These are phyloP conservation scores for Punctoribates punctum DNA, from an alignment of 2,888 invertebrate species.

Conservation along the genomic window DNA sequence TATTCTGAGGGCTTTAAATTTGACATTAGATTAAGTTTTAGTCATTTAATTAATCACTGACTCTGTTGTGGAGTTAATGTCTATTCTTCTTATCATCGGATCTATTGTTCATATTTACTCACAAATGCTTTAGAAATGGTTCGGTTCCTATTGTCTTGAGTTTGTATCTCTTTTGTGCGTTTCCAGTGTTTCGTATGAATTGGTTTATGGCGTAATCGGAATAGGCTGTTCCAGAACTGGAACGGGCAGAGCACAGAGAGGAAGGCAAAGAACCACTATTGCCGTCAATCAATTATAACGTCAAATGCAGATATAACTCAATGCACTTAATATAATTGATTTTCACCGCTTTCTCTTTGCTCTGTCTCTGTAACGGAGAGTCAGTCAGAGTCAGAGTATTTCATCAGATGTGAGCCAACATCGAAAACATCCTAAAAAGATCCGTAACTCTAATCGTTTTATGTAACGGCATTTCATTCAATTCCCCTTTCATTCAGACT, in stretches of 20 bases:
- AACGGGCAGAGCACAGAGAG: neutral
- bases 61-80: neutral
- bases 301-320: slow-evolving; percentile 38
- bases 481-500: slow-evolving; percentile 18
- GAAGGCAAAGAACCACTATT: slow-evolving; percentile 12
- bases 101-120: slow-evolving; percentile 31
- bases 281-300: slow-evolving; percentile 37
- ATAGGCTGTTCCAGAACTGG: neutral
- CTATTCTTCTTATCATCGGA: slow-evolving; percentile 16
- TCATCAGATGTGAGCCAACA: slow-evolving; percentile 2
- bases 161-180: slow-evolving; percentile 17
- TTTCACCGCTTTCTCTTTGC: slow-evolving; percentile 18
- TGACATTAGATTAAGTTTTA: too few relatives aligned
- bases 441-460: slow-evolving; percentile 33
- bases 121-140: slow-evolving; percentile 17
- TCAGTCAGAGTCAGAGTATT: slow-evolving; percentile 7
- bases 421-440: neutral
- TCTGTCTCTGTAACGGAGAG: slow-evolving; percentile 19
- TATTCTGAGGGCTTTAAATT: too few relatives aligned
- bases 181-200: slow-evolving; percentile 27
- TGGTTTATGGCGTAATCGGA: slow-evolving; percentile 16
- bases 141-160: slow-evolving; percentile 11
- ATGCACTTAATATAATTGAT: slow-evolving; percentile 38
- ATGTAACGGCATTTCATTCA: slow-evolving; percentile 34
- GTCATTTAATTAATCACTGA: neutral